Conservation (phyloP, 1,140 invertebrate genomes). For the Caligus rogercresseyi region DNA sequence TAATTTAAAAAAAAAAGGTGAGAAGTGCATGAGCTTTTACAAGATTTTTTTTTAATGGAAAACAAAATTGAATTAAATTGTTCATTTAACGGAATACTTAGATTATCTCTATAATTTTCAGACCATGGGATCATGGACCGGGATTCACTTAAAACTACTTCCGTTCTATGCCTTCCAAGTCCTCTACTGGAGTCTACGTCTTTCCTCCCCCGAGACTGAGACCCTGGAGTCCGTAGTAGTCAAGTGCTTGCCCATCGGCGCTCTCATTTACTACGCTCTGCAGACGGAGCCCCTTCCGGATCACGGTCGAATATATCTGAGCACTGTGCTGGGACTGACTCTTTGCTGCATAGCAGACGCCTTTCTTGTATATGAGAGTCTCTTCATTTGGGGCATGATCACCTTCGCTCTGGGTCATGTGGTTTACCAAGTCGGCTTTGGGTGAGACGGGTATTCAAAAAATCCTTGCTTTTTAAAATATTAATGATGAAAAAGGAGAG, state of each 20-base stretch:
- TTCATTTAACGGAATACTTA: neutral
- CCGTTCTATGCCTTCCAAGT: neutral
- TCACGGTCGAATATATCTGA: neutral
- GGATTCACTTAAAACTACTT: neutral
- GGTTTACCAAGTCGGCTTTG: neutral
- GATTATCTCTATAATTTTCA: neutral
- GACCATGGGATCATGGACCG: neutral
- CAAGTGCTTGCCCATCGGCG: neutral
- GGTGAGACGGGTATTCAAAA: too few species aligned
- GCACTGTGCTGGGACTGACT: neutral
- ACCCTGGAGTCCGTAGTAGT: neutral
- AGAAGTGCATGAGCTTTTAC: neutral
- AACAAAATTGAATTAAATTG: neutral
- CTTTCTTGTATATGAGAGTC: neutral
- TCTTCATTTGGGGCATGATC: neutral
- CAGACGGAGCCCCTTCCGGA: neutral
- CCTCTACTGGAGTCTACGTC: neutral
- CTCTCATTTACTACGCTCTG: neutral
- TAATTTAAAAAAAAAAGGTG: neutral
- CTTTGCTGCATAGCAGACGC: neutral
- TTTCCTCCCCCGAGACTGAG: neutral
- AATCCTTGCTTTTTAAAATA: too few species aligned
- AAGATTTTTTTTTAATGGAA: neutral
- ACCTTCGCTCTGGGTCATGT: neutral
- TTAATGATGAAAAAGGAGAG: too few species aligned